Conservation (phyloP, 2,888 invertebrate species). For the Eledone cirrhosa region DNA sequence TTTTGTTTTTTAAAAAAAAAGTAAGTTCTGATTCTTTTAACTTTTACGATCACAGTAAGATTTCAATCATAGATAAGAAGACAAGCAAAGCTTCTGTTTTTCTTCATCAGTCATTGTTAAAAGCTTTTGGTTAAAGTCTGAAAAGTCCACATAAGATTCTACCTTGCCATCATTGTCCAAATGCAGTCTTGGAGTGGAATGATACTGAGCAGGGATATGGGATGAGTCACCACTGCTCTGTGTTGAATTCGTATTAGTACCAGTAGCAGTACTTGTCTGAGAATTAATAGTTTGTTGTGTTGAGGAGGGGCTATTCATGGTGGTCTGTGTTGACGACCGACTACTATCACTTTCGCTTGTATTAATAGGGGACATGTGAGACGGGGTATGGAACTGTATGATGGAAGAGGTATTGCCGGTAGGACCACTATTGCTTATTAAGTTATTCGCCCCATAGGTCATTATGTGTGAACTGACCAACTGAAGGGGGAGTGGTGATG, state of each 20-base stretch:
- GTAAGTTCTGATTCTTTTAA: slow-evolving; percentile 15
- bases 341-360: not conserved
- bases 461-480: slow-evolving; percentile 27
- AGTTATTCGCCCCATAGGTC: slow-evolving; percentile 30
- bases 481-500: slow-evolving; percentile 19
- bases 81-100: slow-evolving; percentile 38
- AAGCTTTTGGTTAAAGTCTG: slow-evolving; percentile 71
- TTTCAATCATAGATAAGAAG: not conserved
- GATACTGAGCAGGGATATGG: slow-evolving; percentile 44
- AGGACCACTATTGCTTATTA: slow-evolving; percentile 34
- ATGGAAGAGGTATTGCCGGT: slow-evolving; percentile 35
- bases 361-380: slow-evolving; percentile 5
- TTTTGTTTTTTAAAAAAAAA: no score
- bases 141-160: slow-evolving; percentile 85
- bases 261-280: slow-evolving; percentile 52
- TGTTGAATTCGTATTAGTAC: slow-evolving; percentile 59
- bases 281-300: slow-evolving; percentile 36
- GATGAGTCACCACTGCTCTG: slow-evolving; percentile 58
- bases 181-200: slow-evolving; percentile 59
- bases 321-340: slow-evolving; percentile 35
- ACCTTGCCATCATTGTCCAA: slow-evolving; percentile 77
- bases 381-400: slow-evolving; percentile 1
- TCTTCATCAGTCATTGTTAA: slow-evolving; percentile 59
- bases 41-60: slow-evolving; percentile 2
- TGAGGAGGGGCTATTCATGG: slow-evolving; percentile 29